phyloP scores from a whole-genome alignment of 2,797 vertebrate species.

The Acropternis orthonyx region DNA sequence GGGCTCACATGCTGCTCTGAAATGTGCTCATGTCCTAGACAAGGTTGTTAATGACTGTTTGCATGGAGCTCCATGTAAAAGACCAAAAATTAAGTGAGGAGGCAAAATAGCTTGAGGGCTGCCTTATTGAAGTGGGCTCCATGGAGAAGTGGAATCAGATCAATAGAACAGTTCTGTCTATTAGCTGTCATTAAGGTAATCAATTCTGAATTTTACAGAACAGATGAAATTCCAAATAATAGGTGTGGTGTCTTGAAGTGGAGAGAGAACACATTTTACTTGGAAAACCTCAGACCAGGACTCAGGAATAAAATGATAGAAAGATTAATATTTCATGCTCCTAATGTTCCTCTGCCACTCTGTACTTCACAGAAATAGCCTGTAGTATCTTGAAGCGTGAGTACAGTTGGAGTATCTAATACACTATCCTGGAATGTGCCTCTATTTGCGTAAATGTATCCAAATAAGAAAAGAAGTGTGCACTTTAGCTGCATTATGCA shows the following conservation, averaged over 20 bases:
- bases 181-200: constrained; percentile 32
- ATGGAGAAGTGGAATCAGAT: not conserved
- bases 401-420: not conserved
- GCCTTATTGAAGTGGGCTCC: not conserved
- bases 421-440: not conserved
- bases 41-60: not conserved
- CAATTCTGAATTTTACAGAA: constrained; percentile 44
- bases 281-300: not conserved
- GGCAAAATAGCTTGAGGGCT: not conserved
- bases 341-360: not conserved
- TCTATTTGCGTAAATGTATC: not conserved
- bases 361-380: constrained; percentile 14
- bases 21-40: not conserved
- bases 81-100: not conserved
- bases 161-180: constrained; percentile 10
- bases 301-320: not conserved
- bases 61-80: not conserved
- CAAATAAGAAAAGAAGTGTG: not conserved
- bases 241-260: not conserved
- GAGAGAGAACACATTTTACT: not conserved
- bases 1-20: not conserved
- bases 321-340: constrained; percentile 8
- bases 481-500: not conserved
- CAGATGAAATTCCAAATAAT: not conserved
- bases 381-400: not conserved